These are phyloP conservation scores for Sebastes schlegelii DNA, from an alignment of 2,113 vertebrate genomes.

Conservation along the genomic window DNA sequence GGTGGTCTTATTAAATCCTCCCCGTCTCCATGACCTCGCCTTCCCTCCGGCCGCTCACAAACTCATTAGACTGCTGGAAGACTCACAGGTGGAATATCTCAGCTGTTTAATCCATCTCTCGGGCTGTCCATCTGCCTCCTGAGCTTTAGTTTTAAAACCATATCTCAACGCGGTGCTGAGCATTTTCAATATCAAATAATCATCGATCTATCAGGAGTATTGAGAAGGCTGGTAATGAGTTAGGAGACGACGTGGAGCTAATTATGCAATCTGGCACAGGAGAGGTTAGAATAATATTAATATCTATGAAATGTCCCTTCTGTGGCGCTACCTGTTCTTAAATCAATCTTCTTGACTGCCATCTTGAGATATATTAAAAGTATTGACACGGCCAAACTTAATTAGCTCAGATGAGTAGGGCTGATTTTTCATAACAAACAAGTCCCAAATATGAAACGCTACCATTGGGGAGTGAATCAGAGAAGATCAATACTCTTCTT, in stretches of 20 bases:
- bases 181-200: conserved; percentile 49
- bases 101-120: conserved; percentile 28
- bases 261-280: conserved; percentile 13
- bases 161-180: not conserved
- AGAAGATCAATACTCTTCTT: not conserved
- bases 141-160: not conserved
- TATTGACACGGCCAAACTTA: not conserved
- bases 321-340: conserved; percentile 18
- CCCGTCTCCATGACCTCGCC: conserved; percentile 36
- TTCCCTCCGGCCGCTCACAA: conserved; percentile 39
- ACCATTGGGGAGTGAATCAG: not conserved
- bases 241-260: conserved; percentile 1
- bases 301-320: conserved; percentile 25
- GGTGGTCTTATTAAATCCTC: conserved; percentile 74
- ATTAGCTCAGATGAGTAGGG: not conserved
- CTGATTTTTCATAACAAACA: not conserved
- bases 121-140: conserved; percentile 17
- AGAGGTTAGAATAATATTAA: conserved; percentile 34
- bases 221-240: conserved; percentile 18
- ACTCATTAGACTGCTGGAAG: conserved; percentile 58
- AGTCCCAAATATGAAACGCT: not conserved
- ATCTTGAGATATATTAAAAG: conserved; percentile 13
- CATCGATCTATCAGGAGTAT: conserved; percentile 20
- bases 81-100: conserved; percentile 10
- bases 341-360: conserved; percentile 27